These are phyloP conservation scores for Caenorhabditis tropicalis DNA, from an alignment of 1,140 invertebrate species.

Conservation along the genomic window DNA sequence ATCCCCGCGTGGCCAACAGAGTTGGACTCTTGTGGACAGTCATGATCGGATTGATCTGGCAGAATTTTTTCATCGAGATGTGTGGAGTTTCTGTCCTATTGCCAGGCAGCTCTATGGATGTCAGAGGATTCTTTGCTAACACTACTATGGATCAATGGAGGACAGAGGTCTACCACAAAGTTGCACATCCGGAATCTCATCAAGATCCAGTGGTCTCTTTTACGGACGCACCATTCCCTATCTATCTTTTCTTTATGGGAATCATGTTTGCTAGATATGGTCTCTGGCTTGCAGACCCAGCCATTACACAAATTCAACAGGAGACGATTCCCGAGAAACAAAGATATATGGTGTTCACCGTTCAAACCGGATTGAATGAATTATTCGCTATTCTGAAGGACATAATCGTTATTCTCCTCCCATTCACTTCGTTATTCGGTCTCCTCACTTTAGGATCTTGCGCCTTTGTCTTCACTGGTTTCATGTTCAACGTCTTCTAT, in stretches of 20 bases:
- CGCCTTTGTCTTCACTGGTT: slow-evolving; percentile 55
- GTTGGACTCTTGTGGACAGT: slow-evolving; percentile 58
- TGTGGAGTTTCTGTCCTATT: slow-evolving; percentile 75
- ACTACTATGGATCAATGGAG: not conserved
- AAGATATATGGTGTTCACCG: slow-evolving; percentile 52
- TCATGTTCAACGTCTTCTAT: slow-evolving; percentile 58
- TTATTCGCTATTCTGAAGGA: slow-evolving; percentile 62
- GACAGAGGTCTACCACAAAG: not conserved
- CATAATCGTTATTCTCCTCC: slow-evolving; percentile 61
- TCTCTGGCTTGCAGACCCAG: slow-evolving; percentile 61
- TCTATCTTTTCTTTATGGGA: slow-evolving; percentile 50
- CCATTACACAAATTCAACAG: slow-evolving; percentile 63
- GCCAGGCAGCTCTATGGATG: slow-evolving; percentile 76
- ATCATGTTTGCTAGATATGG: slow-evolving; percentile 45
- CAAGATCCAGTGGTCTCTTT: not conserved
- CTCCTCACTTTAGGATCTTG: slow-evolving; percentile 56
- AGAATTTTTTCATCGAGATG: slow-evolving; percentile 68
- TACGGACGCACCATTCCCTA: not conserved
- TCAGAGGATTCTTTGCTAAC: slow-evolving; percentile 55
- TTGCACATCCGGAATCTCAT: not conserved
- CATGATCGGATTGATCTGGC: slow-evolving; percentile 61
- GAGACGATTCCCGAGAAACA: slow-evolving; percentile 57
- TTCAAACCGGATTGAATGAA: slow-evolving; percentile 56
- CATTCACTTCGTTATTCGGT: slow-evolving; percentile 57
- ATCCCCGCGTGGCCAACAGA: slow-evolving; percentile 42